Evolutionary conservation across 2,113 vertebrate species (phyloP).

Genomic region (Mustelus asterias): DNA sequence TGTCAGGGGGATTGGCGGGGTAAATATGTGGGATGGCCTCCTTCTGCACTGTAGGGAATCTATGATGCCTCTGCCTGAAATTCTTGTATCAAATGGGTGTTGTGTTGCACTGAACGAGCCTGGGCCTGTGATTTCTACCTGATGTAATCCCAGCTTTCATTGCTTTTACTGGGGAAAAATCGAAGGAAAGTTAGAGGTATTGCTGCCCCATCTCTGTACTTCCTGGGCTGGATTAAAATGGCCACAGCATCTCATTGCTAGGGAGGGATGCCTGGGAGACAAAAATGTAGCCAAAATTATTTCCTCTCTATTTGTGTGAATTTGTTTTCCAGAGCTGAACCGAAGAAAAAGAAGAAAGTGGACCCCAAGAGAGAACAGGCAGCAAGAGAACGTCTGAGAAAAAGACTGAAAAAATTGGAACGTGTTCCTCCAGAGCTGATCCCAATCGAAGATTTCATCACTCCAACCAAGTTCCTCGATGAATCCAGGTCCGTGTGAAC

Average conservation of each 20-base stretch:
- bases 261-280: not conserved
- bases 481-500: slow-evolving; percentile 60
- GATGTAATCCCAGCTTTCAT: not conserved
- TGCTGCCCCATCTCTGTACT: not conserved
- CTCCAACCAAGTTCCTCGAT: slow-evolving; percentile 63
- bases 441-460: slow-evolving; percentile 83
- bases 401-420: slow-evolving; percentile 78
- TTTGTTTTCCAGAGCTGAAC: slow-evolving; percentile 68
- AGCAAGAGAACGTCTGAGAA: slow-evolving; percentile 76
- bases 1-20: too few relatives aligned
- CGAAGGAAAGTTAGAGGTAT: not conserved
- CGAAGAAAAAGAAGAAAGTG: slow-evolving; percentile 82
- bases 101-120: not conserved
- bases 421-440: slow-evolving; percentile 76
- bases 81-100: not conserved
- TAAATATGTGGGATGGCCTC: too few relatives aligned
- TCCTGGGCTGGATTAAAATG: not conserved
- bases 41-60: too few relatives aligned
- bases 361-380: slow-evolving; percentile 73
- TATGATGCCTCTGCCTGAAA: not conserved
- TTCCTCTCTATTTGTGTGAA: too few relatives aligned
- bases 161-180: not conserved
- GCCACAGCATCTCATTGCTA: not conserved
- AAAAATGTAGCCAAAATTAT: not conserved
- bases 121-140: not conserved